A percentile compares a stretch with the other conserved stretches of the same genome.
phyloP scores from a whole-genome alignment of 2,113 vertebrate genomes.

The Ammodytes marinus region DNA sequence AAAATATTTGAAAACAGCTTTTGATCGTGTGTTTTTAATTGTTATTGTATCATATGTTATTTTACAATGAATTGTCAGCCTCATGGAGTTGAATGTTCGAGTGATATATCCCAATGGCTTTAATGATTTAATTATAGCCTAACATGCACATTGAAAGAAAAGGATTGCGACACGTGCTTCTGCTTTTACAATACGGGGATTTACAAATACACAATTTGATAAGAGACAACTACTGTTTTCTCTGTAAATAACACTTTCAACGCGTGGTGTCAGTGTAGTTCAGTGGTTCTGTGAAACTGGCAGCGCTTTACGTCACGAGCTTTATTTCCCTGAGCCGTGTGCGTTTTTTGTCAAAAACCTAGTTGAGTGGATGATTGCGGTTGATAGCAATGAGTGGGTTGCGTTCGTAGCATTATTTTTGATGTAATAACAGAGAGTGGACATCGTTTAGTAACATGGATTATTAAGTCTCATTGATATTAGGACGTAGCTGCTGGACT shows the following conservation, averaged over 20 bases:
- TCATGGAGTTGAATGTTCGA: too few species aligned
- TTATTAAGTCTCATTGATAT: not conserved
- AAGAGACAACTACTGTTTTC: accelerated
- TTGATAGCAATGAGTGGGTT: not conserved
- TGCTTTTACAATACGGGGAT: not conserved
- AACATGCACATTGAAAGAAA: not conserved
- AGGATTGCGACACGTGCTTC: not conserved
- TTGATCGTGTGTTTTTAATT: not conserved
- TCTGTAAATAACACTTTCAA: not conserved
- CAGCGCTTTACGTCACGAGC: slow-evolving; percentile 41
- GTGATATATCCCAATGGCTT: accelerated
- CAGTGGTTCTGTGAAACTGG: slow-evolving; percentile 7
- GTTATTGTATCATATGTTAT: not conserved
- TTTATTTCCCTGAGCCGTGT: not conserved
- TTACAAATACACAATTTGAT: not conserved
- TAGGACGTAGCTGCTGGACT: not conserved
- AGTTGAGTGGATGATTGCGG: not conserved
- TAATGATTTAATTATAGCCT: not conserved
- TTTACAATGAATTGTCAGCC: too few species aligned
- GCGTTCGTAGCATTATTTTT: not conserved
- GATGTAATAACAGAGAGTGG: not conserved
- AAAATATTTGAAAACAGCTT: not conserved
- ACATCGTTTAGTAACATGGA: not conserved
- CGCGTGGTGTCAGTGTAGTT: slow-evolving; percentile 71
- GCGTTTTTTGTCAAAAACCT: not conserved